Base-by-base conservation (phyloP, 2,797 vertebrate species). In the Taeniopygia guttata region DNA sequence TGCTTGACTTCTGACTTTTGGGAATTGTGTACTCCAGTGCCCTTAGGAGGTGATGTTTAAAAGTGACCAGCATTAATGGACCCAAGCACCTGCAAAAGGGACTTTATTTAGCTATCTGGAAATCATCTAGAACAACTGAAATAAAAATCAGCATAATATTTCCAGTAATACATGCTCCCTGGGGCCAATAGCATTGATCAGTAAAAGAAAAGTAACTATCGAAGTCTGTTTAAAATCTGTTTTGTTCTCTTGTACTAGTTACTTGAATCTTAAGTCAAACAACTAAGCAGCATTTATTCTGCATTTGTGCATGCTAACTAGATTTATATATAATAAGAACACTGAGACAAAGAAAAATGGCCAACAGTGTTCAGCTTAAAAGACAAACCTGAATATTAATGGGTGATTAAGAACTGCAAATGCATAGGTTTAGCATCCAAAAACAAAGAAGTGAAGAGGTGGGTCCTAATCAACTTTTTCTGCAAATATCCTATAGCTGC, bases 271-370 rank as follows among this genome's bases (percentile, higher is more conserved):
- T 64, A 80, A 43, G 22, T 63, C 46, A 60, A 91, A 84, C 58
- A 75, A 83, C 60, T 64, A 93, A 92, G 74, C 43, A 85, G 72
- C 58, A 83, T 16, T 86, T 21, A 73, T 77, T 93, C 95, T 91
- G 25, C 81, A 68, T 60, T 75, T 72, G 21, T 21, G 6, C 26
- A 14, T 32, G 59, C 51, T 52, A 18, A n/a, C 34, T 84, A 82
- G 49, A 94, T 86, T 86, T 51, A 42, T 54, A 43, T 27, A 67
- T n/a, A 75, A 36, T 22, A 64, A 5, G 30, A 94, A 87, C 60
- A 90, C 40, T 43, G 58, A 95, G 49, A 75, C 9, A 77, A 55
- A 54, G 49, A 84, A 54, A 90, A 95, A 70, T 36, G 46, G 74
- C 16, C 19, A 95, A 55, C 9, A 73, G 22, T n/a, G 64, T 48